Conservation (phyloP, 2,113 vertebrate species). For the Sitta europaea region DNA sequence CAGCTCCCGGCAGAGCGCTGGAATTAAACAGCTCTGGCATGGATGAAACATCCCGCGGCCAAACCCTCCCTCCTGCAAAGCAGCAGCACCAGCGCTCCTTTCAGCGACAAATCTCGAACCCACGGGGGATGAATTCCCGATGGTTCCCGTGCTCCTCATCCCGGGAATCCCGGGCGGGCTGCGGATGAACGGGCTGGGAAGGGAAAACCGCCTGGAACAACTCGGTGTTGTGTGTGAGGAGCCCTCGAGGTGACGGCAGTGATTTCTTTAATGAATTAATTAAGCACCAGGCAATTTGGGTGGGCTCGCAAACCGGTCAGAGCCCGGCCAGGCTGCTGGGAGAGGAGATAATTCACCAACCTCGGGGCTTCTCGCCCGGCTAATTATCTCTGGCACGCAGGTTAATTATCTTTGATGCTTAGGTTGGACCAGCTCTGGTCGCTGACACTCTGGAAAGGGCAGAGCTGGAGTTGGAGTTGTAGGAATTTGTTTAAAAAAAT, state of each 20-base stretch:
- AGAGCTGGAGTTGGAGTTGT: not conserved
- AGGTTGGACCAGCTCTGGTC: not conserved
- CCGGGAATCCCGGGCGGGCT: too few relatives aligned
- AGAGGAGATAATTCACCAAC: accelerated
- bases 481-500: not conserved
- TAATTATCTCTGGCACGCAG: not conserved
- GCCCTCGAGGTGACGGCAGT: not conserved
- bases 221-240: not conserved
- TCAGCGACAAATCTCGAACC: too few relatives aligned
- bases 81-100: too few relatives aligned
- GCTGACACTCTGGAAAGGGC: not conserved
- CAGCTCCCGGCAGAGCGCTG: too few relatives aligned
- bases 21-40: too few relatives aligned
- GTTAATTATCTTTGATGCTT: not conserved
- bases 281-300: not conserved
- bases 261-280: slow-evolving; percentile 18
- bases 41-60: too few relatives aligned
- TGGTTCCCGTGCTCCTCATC: too few relatives aligned
- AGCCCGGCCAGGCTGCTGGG: not conserved
- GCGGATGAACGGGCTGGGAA: too few relatives aligned
- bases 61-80: too few relatives aligned
- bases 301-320: not conserved
- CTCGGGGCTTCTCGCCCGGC: not conserved
- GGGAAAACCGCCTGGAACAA: not conserved
- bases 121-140: too few relatives aligned